Percentiles rank a stretch among this genome's conserved stretches.
These are phyloP conservation scores for Boleophthalmus pectinirostris DNA, from an alignment of 2,113 vertebrate species.

Conservation along the genomic window DNA sequence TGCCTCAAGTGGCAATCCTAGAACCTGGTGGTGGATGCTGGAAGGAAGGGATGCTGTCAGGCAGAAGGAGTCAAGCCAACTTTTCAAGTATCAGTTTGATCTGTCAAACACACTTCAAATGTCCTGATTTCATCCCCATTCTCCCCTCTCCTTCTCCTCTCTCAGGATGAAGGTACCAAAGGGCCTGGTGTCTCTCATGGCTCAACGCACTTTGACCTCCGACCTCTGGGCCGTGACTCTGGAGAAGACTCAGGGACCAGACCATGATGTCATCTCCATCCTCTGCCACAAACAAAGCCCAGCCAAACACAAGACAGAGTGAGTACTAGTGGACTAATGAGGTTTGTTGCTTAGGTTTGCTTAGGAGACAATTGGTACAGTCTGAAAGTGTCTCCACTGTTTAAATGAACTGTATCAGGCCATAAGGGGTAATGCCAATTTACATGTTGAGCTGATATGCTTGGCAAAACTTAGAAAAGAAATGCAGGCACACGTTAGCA, in stretches of 20 bases:
- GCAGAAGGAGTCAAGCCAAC: no score
- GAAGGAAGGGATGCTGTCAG: no score
- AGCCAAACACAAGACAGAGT: conserved; percentile 35
- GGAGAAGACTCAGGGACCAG: conserved; percentile 61
- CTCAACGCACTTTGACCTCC: conserved; percentile 52
- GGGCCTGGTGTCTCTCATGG: conserved; percentile 66
- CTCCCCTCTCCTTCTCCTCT: not conserved
- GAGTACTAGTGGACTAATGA: not conserved
- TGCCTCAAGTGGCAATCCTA: no score
- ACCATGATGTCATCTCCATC: conserved; percentile 71
- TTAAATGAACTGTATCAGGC: no score
- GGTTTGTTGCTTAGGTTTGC: no score
- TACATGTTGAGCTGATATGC: no score
- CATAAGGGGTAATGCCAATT: no score
- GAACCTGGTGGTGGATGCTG: no score
- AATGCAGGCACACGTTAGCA: no score
- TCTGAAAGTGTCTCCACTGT: no score
- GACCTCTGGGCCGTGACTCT: conserved; percentile 68
- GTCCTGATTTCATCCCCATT: not conserved
- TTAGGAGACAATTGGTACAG: no score
- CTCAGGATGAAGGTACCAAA: conserved; percentile 73
- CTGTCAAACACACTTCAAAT: not conserved
- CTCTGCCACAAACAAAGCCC: conserved; percentile 56
- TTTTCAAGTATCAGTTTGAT: not conserved
- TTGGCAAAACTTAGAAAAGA: no score